Conservation (phyloP, 2,113 vertebrate genomes). For the Spizaetus ornatus region DNA sequence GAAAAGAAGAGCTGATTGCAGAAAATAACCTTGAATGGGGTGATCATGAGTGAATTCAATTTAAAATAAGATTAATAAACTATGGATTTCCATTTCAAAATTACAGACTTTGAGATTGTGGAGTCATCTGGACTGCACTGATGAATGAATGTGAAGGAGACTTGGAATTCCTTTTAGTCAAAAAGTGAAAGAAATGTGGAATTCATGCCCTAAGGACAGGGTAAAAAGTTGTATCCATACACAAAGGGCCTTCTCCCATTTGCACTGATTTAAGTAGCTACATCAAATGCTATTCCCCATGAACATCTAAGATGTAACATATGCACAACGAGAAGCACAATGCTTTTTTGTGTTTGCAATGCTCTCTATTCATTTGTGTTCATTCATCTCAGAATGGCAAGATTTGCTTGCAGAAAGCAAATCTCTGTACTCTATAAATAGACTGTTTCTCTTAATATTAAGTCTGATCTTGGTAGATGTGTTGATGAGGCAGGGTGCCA, state of each 20-base stretch:
- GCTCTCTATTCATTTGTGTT: neutral
- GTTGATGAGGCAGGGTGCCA: neutral
- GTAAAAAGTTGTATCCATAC: neutral
- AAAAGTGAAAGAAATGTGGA: neutral
- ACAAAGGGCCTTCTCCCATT: neutral
- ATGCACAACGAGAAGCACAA: neutral
- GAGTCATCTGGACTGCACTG: neutral
- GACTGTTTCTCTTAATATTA: neutral
- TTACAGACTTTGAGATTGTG: neutral
- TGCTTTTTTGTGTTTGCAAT: neutral
- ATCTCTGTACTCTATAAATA: neutral
- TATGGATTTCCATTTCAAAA: neutral
- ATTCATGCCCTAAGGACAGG: neutral
- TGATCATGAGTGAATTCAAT: neutral
- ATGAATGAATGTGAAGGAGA: neutral
- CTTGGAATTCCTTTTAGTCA: neutral
- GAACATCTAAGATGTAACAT: neutral
- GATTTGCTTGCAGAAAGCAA: neutral
- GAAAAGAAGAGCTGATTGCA: conserved; percentile 7
- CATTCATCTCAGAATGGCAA: neutral
- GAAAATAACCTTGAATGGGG: neutral
- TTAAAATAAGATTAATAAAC: neutral
- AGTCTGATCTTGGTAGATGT: neutral
- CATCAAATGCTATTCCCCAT: neutral
- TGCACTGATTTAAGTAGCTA: neutral